Base-by-base conservation (phyloP, 2,113 vertebrate species). In the Polypterus senegalus region DNA sequence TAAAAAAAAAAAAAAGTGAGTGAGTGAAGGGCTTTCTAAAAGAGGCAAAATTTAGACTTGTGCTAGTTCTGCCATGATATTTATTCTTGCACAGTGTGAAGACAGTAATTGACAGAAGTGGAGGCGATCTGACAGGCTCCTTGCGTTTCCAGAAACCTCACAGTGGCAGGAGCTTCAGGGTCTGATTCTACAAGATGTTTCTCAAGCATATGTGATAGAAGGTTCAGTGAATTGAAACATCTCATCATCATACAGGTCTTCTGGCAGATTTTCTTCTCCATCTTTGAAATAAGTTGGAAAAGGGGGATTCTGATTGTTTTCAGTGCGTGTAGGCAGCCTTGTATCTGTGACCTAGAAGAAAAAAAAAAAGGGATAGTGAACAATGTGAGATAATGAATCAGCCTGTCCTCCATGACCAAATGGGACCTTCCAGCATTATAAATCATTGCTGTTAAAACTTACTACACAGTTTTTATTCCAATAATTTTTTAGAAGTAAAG, bases 251-350 rank as follows among this genome's bases (percentile, higher is more conserved):
- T 84, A 98, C 62, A 98, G 71, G 66, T 99, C 92, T 74, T 98
- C 95, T 2, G 89, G 84, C 3, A 98, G 83, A 6, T 90, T 63
- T 47, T 87, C 84, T 0, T 93, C 89, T 58, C 87, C 89, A 69
- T 98, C 94, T 52, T 84, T 83, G 71, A 97, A 98, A 74, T 83
- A 97, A 0, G 93, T 98, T 49, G 96, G 96, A 69, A 98, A 98
- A 0, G 92, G 94, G 6, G 88, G 86, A 49, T 71, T 81, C 73
- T 80, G 80, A 70, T 82, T 71, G 3, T 75, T 70, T 61, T 83
- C 70, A 27, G 65, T 75, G 65, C 79, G 79, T 9, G 47, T 67
- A 2, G 86, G 87, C 57, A 97, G 74, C 1, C 48, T 4, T 3
- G 88, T 84, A 59, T 99, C 93, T 70, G 5, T 83, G 62, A 99